phyloP scores from a whole-genome alignment of 2,888 invertebrate genomes.

The Podabrus alpinus region DNA sequence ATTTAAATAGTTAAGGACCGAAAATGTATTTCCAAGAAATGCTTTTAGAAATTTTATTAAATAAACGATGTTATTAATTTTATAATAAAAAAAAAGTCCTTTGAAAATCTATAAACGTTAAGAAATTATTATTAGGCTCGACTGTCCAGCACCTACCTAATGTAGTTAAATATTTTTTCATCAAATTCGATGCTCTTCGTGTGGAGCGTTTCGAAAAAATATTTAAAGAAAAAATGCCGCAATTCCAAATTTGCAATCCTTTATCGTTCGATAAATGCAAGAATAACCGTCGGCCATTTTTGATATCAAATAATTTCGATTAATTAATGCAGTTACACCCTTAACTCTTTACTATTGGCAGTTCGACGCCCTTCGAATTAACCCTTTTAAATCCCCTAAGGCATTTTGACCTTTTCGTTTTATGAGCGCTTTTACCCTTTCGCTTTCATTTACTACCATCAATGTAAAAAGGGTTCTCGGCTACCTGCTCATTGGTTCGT shows the following conservation, averaged over 20 bases:
- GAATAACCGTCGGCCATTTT: constrained; percentile 11
- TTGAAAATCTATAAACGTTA: background rate
- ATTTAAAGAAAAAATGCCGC: background rate
- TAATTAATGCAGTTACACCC: constrained; percentile 44
- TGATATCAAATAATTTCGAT: constrained; percentile 15
- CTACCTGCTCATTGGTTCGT: constrained; percentile 41
- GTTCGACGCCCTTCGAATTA: constrained; percentile 32
- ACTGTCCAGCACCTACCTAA: no score
- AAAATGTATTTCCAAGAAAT: background rate
- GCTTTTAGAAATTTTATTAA: background rate
- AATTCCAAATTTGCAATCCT: background rate
- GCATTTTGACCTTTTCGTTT: constrained; percentile 23
- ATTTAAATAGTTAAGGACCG: background rate
- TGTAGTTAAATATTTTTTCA: no score
- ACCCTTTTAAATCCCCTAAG: constrained; percentile 25
- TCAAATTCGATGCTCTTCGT: background rate
- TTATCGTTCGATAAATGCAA: background rate
- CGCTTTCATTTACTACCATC: constrained; percentile 36
- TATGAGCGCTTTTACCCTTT: constrained; percentile 37
- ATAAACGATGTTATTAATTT: background rate
- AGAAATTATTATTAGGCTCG: background rate
- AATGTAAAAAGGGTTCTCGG: constrained; percentile 39
- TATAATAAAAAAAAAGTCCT: background rate
- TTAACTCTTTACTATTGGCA: constrained; percentile 42
- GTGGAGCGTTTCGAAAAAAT: background rate